Percentiles rank a stretch among this genome's conserved stretches.
phyloP scores from a whole-genome alignment of 2,797 vertebrate genomes.

The Strix occidentalis region DNA sequence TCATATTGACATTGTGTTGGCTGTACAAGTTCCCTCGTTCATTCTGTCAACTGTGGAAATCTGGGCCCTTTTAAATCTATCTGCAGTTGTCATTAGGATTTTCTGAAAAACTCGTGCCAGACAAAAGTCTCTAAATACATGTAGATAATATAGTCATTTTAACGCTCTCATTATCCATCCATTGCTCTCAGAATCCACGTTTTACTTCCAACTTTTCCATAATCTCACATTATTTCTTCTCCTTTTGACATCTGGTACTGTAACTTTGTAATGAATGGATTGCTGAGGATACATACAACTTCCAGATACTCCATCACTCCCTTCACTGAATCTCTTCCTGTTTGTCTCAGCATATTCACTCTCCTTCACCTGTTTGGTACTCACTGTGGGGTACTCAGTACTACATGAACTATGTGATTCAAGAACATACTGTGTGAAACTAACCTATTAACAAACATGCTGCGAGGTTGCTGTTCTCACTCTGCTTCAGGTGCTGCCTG shows the following conservation, averaged over 20 bases:
- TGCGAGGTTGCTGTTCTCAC: background rate
- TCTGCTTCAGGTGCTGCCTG: background rate
- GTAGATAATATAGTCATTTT: background rate
- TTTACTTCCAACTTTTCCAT: background rate
- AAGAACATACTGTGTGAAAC: background rate
- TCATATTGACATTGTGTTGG: conserved; percentile 20
- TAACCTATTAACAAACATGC: background rate
- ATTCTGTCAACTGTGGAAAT: background rate
- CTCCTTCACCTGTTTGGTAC: background rate
- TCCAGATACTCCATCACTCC: background rate
- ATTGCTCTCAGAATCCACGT: conserved; percentile 5
- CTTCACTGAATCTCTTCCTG: background rate
- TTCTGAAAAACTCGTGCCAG: background rate
- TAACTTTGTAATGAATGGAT: background rate
- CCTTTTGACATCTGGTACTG: background rate
- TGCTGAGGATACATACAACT: background rate
- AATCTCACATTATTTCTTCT: conserved; percentile 20
- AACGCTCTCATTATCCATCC: background rate
- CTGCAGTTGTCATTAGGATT: conserved; percentile 9
- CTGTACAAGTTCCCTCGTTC: background rate
- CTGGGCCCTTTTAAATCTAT: background rate
- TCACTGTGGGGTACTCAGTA: background rate
- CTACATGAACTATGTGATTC: background rate
- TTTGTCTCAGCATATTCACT: background rate
- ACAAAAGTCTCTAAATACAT: background rate